Percentiles rank a stretch among this genome's conserved stretches.
These are phyloP conservation scores for Andricus curvator DNA, from an alignment of 2,888 invertebrate species.

Conservation along the genomic window DNA sequence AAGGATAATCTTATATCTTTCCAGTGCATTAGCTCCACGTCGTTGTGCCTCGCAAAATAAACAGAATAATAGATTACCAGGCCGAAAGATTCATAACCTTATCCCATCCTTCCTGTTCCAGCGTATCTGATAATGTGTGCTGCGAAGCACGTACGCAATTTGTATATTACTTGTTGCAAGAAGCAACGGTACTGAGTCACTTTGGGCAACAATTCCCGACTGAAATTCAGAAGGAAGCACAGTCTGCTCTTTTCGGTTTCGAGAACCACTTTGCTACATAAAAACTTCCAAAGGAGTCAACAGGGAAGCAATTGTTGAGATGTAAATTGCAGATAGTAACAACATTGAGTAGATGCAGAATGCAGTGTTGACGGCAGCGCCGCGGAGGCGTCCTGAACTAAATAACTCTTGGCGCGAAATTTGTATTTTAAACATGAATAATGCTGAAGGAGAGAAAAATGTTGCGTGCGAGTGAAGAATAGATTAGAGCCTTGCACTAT, in stretches of 20 bases:
- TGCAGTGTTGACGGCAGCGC: no score
- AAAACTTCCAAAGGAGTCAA: neutral
- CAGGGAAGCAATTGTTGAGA: conserved; percentile 26
- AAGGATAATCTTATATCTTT: conserved; percentile 47
- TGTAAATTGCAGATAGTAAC: conserved; percentile 45
- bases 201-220: neutral
- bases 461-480: conserved; percentile 1
- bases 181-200: conserved; percentile 7
- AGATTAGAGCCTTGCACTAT: neutral
- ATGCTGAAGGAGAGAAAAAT: no score
- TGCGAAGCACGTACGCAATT: conserved; percentile 31
- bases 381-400: no score
- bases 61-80: conserved; percentile 36
- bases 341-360: conserved; percentile 35
- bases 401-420: no score
- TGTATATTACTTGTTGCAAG: conserved; percentile 24
- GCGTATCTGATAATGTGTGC: conserved; percentile 11
- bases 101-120: neutral
- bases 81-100: conserved; percentile 27
- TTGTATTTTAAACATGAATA: no score
- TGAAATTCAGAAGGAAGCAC: neutral
- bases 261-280: neutral
- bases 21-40: conserved; percentile 19
- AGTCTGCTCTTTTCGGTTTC: neutral
- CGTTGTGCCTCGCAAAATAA: conserved; percentile 8